Evolutionary conservation across 2,797 vertebrate genomes (phyloP).

Genomic region (Etheostoma nigrum): DNA sequence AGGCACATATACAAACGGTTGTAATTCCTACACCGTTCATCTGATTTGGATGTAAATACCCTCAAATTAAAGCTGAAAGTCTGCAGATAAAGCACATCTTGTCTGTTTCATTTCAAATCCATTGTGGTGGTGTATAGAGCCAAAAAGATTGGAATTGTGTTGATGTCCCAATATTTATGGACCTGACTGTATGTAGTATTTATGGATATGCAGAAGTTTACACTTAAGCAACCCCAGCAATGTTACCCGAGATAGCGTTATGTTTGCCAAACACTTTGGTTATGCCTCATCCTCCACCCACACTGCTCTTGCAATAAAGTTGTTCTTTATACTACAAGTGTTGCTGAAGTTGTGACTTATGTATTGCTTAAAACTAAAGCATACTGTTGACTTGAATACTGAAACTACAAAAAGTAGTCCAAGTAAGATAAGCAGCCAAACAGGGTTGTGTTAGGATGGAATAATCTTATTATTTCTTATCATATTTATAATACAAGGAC

Average conservation of each 20-base stretch:
- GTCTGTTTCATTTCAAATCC: background rate
- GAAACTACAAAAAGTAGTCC: background rate
- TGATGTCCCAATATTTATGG: no score
- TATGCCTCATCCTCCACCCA: background rate
- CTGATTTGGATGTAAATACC: slow-evolving; percentile 55
- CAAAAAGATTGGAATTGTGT: no score
- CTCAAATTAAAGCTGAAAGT: slow-evolving; percentile 66
- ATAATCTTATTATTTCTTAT: background rate
- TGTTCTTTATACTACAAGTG: background rate
- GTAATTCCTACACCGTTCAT: slow-evolving; percentile 66
- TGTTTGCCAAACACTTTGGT: background rate
- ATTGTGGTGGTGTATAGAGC: no score
- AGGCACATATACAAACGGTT: slow-evolving; percentile 47
- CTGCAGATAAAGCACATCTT: slow-evolving; percentile 48
- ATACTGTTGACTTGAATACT: background rate
- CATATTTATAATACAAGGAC: background rate
- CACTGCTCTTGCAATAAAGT: background rate
- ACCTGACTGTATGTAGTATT: background rate
- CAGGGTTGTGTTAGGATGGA: background rate
- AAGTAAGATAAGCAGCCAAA: background rate
- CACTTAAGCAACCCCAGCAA: background rate
- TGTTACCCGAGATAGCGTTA: background rate
- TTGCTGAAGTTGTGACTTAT: background rate
- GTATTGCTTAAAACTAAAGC: background rate
- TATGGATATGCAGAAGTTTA: background rate